Base-by-base conservation (phyloP, 2,888 invertebrate genomes). In the Reticulitermes lucifugus region DNA sequence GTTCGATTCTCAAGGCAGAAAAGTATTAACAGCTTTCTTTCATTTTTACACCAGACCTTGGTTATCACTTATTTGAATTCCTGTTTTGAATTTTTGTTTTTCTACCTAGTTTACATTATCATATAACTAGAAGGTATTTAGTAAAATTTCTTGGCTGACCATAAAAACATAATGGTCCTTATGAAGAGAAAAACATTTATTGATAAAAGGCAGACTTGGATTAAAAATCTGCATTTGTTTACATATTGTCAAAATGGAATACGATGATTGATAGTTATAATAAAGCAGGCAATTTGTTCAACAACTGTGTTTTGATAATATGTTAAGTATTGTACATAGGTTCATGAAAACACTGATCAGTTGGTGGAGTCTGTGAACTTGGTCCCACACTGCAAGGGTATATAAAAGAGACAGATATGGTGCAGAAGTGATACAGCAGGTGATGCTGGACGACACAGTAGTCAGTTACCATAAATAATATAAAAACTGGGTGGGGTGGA, bases 161-260 rank as follows among this genome's bases (percentile, higher is more conserved):
- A 35, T 70, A 84, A 79, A 60, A 84, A 71, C 59, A 60, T 51
- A 35, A 46, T 65, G 55, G 65, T 77, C 46, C 41, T 55, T 77
- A 70, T 75, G 75, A 83, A 85, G 84, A 85, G 81, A 83, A 84
- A 86, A 84, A 86, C 85, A 86, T 82, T 82, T 77, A 86, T 81
- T 81, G 59, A 81, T 81, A 83, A 86, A 85, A 77, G 79, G 83
- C 83, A 77, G 79, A 83, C 60, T 79, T 79, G n/a, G 41, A 82
- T 81, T 73, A 46, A 80, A 80, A 82, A 85, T 85, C 79, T 71
- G 80, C 84, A n/a, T 41, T 84, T 73, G 51, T 82, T 86, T 90
- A 91, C 89, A 91, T 91, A 91, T 91, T 91, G 91, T 91, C 91
- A 90, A 91, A 91, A 91, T 91, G 90, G 90, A 91, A 91, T 90